Base-by-base conservation (phyloP, 2,888 invertebrate genomes). In the Stegophylla sp. region DNA sequence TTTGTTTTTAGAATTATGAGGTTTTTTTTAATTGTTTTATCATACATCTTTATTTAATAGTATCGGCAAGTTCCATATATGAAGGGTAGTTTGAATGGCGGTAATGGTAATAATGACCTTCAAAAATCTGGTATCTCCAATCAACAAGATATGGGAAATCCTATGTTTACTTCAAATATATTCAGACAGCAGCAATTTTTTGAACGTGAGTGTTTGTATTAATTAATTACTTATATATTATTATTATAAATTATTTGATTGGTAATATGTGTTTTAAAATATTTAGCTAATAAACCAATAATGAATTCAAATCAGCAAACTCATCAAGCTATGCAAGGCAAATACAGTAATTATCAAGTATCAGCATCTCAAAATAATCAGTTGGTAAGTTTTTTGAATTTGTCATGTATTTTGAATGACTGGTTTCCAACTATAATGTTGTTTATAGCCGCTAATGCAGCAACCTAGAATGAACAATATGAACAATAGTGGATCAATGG, bases 221-320 rank as follows among this genome's bases (percentile, higher is more conserved):
- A 63, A 3, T 28, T 56, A 7, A 34, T 34, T 10, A 9, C 2
- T 56, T 56, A 20, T 10, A 20, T 34, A n/a, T n/a, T n/a, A n/a
- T n/a, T n/a, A n/a, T n/a, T n/a, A n/a, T 15, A 17, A 63, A 63
- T 34, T 0, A 28, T 17, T 63, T 43, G 2, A 17, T 1, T 56
- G n/a, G 34, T 61, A 45, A 61, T 28, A 1, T 45, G 15, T 48
- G 7, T 12, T 41, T 20, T 61, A 23, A 41, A 10, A 45, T 48
- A 41, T 61, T 20, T 15, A 79, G 79, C 71, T 23, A 79, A 79
- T 71, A 79, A 79, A 41, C 51, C 69, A 13, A 71, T 79, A 17
- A 71, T 79, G 61, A 79, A 79, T 61, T 79, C 79, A n/a, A 79
- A 79, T 71, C 79, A 79, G 61, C 79, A 61, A 51, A 79, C 79